These are phyloP conservation scores for Zygogramma bicolorata DNA, from an alignment of 2,888 invertebrate species.

Conservation along the genomic window DNA sequence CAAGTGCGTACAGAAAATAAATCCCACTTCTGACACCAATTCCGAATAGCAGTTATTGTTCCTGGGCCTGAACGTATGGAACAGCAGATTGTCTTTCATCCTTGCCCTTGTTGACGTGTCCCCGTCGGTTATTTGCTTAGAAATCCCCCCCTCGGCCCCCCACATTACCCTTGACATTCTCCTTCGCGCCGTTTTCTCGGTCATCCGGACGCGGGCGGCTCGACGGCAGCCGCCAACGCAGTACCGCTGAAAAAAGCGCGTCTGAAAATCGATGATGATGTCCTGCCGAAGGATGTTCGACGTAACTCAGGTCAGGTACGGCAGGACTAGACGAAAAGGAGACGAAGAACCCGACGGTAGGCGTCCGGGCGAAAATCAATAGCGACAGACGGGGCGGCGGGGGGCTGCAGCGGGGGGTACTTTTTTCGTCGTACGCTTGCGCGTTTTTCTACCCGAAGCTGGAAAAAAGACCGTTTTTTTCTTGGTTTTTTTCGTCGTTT, in stretches of 20 bases:
- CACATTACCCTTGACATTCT: conserved; percentile 28
- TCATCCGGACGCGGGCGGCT: background rate
- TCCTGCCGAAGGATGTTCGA: conserved; percentile 63
- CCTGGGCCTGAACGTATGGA: background rate
- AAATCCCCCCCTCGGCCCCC: background rate
- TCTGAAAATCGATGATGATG: conserved; percentile 51
- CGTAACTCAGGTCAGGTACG: conserved; percentile 64
- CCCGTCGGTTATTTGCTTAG: background rate
- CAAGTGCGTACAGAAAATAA: too few relatives aligned
- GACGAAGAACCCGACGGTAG: conserved; percentile 39
- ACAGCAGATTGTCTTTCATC: background rate
- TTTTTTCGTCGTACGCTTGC: conserved; percentile 49
- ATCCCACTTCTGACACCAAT: background rate
- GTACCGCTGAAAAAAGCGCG: conserved; percentile 23
- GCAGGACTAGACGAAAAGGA: conserved; percentile 50
- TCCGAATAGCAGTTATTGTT: background rate
- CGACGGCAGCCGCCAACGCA: conserved; percentile 23
- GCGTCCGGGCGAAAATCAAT: conserved; percentile 59
- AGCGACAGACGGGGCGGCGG: conserved; percentile 58
- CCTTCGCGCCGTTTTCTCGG: conserved; percentile 13
- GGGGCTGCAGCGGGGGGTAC: conserved; percentile 42
- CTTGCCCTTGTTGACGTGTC: background rate
- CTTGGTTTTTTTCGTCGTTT: conserved; percentile 46
- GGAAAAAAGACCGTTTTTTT: conserved; percentile 50
- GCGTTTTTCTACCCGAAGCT: conserved; percentile 25